These are phyloP conservation scores for Marronus borbonicus DNA, from an alignment of 2,888 invertebrate species.

Conservation along the genomic window DNA sequence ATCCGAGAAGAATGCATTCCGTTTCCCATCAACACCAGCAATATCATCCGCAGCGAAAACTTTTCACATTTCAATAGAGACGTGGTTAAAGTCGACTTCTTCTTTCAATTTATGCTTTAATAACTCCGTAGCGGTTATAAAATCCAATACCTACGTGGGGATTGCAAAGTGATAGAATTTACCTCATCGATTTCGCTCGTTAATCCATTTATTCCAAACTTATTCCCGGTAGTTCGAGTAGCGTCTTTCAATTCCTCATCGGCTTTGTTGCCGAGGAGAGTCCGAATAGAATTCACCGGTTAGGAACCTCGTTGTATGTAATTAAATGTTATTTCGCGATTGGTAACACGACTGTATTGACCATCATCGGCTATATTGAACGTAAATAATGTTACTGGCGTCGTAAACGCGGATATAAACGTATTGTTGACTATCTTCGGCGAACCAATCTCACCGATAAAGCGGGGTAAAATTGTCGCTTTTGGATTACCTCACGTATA, in stretches of 20 bases:
- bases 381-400: conserved; percentile 24
- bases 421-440: conserved; percentile 26
- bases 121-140: neutral
- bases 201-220: neutral
- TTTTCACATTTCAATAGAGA: no score
- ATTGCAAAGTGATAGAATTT: neutral
- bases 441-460: conserved; percentile 24
- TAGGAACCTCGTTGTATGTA: conserved; percentile 18
- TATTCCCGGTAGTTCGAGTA: no score
- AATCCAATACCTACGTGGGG: neutral
- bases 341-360: conserved; percentile 7
- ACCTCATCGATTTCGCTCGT: neutral
- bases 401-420: conserved; percentile 30
- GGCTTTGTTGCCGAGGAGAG: neutral
- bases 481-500: conserved; percentile 28
- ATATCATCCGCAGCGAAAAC: no score
- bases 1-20: no score
- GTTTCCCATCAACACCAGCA: no score
- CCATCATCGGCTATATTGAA: conserved; percentile 26
- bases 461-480: conserved; percentile 19
- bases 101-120: neutral
- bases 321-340: conserved; percentile 31
- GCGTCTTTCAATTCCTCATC: neutral
- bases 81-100: no score
- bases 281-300: conserved; percentile 9